A percentile compares a stretch with the other conserved stretches of the same genome.
Evolutionary conservation across 2,113 vertebrate genomes (phyloP).

Genomic region (Bucco capensis): DNA sequence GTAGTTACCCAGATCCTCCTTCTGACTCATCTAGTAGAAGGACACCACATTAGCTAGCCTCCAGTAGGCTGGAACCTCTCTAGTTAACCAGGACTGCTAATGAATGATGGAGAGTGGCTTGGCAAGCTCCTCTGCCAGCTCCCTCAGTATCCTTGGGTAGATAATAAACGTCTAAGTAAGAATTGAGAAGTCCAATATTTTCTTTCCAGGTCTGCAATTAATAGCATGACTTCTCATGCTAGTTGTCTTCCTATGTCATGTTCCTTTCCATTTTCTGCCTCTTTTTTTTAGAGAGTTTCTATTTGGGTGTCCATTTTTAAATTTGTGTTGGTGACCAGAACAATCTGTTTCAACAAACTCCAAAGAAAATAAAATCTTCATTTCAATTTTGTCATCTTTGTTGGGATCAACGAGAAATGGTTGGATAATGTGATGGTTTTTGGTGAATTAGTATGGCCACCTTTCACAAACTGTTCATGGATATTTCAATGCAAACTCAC

Average conservation of each 20-base stretch:
- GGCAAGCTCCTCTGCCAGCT: too few relatives aligned
- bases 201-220: not conserved
- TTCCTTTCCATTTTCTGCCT: not conserved
- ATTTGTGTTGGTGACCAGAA: not conserved
- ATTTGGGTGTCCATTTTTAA: not conserved
- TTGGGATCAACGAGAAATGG: not conserved
- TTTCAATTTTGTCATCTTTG: not conserved
- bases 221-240: not conserved
- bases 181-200: not conserved
- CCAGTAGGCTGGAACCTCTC: too few relatives aligned
- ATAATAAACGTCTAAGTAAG: not conserved
- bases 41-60: too few relatives aligned
- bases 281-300: not conserved
- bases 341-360: not conserved
- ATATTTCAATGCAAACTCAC: not conserved
- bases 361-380: rapidly evolving
- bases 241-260: not conserved
- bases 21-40: too few relatives aligned
- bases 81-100: too few relatives aligned
- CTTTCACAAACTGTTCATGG: not conserved
- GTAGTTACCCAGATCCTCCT: too few relatives aligned
- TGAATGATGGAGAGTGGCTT: too few relatives aligned
- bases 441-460: not conserved
- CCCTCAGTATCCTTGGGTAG: too few relatives aligned
- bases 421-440: rapidly evolving